Evolutionary conservation across 1,140 invertebrate genomes (phyloP).

Genomic region (Ostrea edulis): DNA sequence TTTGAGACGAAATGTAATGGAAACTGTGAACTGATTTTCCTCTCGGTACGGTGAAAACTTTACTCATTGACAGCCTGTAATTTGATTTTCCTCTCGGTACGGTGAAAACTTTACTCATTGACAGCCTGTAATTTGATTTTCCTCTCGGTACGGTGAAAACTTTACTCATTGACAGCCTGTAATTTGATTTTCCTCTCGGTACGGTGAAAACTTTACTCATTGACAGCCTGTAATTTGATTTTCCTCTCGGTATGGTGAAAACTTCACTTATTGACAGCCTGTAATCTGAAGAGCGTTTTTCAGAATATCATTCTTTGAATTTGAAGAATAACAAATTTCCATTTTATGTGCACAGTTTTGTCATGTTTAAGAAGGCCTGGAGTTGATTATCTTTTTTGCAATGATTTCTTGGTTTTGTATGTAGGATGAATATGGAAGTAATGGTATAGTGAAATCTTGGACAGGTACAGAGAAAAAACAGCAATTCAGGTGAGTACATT

Average conservation of each 20-base stretch:
- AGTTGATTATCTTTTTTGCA: too few species aligned
- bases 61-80: not conserved
- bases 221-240: slow-evolving; percentile 79
- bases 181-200: slow-evolving; percentile 82
- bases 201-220: slow-evolving; percentile 50
- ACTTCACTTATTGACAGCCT: not conserved
- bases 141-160: slow-evolving; percentile 79
- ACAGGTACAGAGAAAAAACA: slow-evolving; percentile 5
- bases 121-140: slow-evolving; percentile 81
- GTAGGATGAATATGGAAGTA: not conserved
- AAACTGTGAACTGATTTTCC: slow-evolving; percentile 81
- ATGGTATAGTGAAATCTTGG: slow-evolving; percentile 21
- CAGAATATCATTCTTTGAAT: too few species aligned
- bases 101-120: slow-evolving; percentile 39
- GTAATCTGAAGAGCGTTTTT: too few species aligned
- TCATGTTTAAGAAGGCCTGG: too few species aligned
- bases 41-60: slow-evolving; percentile 78
- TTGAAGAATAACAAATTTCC: too few species aligned
- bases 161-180: slow-evolving; percentile 70
- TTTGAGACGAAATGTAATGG: slow-evolving; percentile 81
- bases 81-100: slow-evolving; percentile 83
- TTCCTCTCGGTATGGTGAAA: slow-evolving; percentile 80
- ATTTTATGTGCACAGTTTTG: too few species aligned
- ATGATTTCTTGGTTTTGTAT: too few species aligned
- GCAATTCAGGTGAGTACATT: not conserved